Evolutionary conservation across 2,888 invertebrate genomes (phyloP).

Genomic region (Dicyrtomina minuta): DNA sequence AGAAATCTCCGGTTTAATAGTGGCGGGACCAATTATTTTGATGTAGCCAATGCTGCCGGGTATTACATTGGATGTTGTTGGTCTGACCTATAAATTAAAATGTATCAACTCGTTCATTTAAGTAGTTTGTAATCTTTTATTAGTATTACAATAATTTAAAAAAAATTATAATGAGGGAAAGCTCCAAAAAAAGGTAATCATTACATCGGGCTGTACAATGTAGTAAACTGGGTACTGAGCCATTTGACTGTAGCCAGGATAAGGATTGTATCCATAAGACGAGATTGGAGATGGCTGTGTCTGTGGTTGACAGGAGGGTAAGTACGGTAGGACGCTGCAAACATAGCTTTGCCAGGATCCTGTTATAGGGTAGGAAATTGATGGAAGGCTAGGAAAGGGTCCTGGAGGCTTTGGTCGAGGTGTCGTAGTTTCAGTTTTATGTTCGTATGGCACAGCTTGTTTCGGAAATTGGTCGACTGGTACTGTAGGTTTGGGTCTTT

Average conservation of each 20-base stretch:
- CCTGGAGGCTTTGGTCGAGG: not conserved
- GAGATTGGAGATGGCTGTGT: slow-evolving; percentile 12
- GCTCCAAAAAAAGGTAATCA: too few species aligned
- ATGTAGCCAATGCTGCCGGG: slow-evolving; percentile 10
- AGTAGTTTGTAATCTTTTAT: not conserved
- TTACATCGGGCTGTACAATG: slow-evolving; percentile 29
- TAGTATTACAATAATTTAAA: too few species aligned
- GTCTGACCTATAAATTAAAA: not conserved
- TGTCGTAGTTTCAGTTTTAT: not conserved
- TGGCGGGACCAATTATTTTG: slow-evolving; percentile 15
- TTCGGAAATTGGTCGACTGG: slow-evolving; percentile 3
- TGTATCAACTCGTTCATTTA: not conserved
- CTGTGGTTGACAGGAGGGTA: slow-evolving; percentile 28
- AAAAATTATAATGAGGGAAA: too few species aligned
- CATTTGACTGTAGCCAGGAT: slow-evolving; percentile 23
- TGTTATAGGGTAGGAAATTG: slow-evolving; percentile 11
- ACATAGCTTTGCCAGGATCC: slow-evolving; percentile 25
- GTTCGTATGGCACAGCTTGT: slow-evolving; percentile 10
- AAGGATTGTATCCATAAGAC: slow-evolving; percentile 9
- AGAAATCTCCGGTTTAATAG: not conserved
- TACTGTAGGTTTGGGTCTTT: not conserved
- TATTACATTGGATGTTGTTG: not conserved
- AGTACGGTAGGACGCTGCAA: slow-evolving; percentile 24
- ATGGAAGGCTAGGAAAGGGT: not conserved
- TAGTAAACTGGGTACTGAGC: slow-evolving; percentile 32